phyloP scores from a whole-genome alignment of 2,888 invertebrate species.

The Dilophus febrilis region DNA sequence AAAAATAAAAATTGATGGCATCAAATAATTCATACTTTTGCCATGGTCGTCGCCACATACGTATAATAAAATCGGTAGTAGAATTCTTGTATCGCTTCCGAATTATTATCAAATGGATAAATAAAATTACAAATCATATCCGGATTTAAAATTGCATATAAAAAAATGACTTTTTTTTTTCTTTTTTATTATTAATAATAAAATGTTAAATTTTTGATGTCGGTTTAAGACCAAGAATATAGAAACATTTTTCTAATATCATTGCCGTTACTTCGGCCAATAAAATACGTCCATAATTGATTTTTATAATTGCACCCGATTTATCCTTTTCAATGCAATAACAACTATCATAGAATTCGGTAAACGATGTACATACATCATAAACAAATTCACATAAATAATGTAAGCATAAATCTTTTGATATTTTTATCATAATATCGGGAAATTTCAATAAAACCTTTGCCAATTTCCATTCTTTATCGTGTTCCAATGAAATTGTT shows the following conservation, averaged over 20 bases:
- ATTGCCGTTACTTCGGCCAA: slow-evolving; percentile 84
- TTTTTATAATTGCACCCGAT: slow-evolving; percentile 58
- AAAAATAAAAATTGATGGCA: no score
- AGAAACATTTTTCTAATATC: slow-evolving; percentile 72
- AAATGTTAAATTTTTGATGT: slow-evolving; percentile 77
- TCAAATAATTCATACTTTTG: no score
- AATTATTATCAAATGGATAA: no score
- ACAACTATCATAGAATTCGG: slow-evolving; percentile 95
- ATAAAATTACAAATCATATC: no score
- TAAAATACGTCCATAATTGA: slow-evolving; percentile 73
- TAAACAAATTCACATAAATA: slow-evolving; percentile 89
- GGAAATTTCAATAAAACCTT: slow-evolving; percentile 76
- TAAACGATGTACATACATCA: slow-evolving; percentile 80
- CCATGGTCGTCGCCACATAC: no score
- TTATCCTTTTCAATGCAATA: slow-evolving; percentile 92
- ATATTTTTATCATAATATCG: slow-evolving; percentile 66
- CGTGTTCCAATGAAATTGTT: slow-evolving; percentile 58
- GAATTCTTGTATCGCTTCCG: no score
- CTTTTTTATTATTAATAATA: background rate
- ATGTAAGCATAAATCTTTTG: slow-evolving; percentile 69
- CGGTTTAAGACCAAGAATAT: slow-evolving; percentile 80
- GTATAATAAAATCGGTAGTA: no score
- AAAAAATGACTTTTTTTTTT: no score
- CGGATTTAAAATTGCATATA: no score
- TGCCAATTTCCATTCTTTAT: slow-evolving; percentile 86